Base-by-base conservation (phyloP, 2,797 vertebrate species). In the Epinephelus malabaricus region DNA sequence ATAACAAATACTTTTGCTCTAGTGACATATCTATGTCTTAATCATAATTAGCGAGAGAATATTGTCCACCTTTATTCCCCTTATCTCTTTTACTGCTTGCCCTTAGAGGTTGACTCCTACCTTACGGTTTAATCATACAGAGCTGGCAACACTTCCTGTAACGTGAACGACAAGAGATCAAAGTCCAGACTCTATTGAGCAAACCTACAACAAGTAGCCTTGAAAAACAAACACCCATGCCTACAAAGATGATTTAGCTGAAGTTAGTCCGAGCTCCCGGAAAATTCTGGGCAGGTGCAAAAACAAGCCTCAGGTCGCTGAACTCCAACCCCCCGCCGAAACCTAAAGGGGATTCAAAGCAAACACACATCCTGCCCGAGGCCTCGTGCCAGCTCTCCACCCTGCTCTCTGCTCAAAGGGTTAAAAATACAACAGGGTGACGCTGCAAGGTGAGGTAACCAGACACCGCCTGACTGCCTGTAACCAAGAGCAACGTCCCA, bases 381-480 rank as follows among this genome's bases (percentile, higher is more conserved):
- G 85, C 69, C 65, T 18, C 43, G 64, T 76, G 64, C 75, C 67
- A 17, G 72, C 73, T 71, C 84, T 79, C 88, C 81, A 62, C 91
- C 86, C 91, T 73, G 55, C 58, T 78, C 78, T 79, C 85, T 71
- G 64, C 84, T 85, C 79, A 78, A 84, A 91, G 86, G 88, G 93
- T 93, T 94, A 94, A 94, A 91, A 84, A 88, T 76, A 85, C 82
- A 87, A 66, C 82, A 82, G 67, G 82, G 88, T 89, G 89, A 93
- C 92, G 86, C 78, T 69, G 89, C 88, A 91, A 95, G 90, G 93
- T 92, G 89, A 93, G 86, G 95, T 92, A 95, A 96, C 88, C 79
- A 84, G 94, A 96, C 92, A 95, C 95, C 91, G 76, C 89, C 86
- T 88, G 86, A 86, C 82, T 81, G 85, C 81, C 73, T 78, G 94